Percentiles rank a stretch among this genome's conserved stretches.
These are phyloP conservation scores for Amphipoea lucens DNA, from an alignment of 2,888 invertebrate species.

Conservation along the genomic window DNA sequence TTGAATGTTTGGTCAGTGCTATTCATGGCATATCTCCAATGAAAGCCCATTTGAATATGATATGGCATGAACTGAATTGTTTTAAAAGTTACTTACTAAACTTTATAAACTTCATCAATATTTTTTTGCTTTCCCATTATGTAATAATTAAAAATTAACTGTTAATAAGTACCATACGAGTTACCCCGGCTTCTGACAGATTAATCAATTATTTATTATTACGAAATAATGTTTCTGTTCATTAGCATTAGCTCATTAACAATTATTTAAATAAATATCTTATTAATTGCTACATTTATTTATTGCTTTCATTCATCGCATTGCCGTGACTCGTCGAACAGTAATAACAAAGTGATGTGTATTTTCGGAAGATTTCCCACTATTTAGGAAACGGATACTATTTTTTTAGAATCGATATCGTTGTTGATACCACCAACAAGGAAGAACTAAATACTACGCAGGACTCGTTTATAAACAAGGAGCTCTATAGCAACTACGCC, in stretches of 20 bases:
- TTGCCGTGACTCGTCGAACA: background rate
- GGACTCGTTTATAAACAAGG: background rate
- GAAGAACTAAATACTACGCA: constrained; percentile 9
- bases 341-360: constrained; percentile 8
- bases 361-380: background rate
- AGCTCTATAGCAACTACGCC: constrained; percentile 3
- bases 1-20: background rate
- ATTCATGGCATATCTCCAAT: background rate
- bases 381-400: background rate
- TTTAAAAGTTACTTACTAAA: constrained; percentile 1
- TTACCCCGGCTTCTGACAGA: background rate
- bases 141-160: background rate
- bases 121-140: background rate
- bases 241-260: background rate
- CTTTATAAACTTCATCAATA: constrained; percentile 29
- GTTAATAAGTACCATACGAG: background rate
- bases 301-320: constrained; percentile 22
- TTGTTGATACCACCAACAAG: background rate
- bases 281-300: constrained; percentile 1
- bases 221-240: background rate
- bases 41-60: no score
- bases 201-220: background rate
- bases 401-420: background rate
- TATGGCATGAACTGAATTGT: no score
- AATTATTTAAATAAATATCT: background rate